These are phyloP conservation scores for Turritopsis dohrnii DNA, from an alignment of 30 jellyfish, hydroid and myxozoan genomes.

Conservation along the genomic window DNA sequence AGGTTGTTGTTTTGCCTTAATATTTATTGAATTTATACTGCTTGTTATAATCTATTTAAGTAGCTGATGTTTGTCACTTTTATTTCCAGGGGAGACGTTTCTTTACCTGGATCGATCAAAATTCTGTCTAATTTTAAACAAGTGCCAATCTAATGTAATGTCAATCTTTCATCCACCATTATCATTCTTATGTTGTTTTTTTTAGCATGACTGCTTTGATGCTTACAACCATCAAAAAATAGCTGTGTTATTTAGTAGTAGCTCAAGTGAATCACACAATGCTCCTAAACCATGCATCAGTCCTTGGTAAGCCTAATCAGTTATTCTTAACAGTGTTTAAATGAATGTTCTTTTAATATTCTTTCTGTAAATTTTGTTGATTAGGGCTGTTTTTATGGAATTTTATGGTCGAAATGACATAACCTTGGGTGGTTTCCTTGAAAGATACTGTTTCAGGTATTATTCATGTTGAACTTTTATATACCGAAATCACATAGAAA, in stretches of 20 bases:
- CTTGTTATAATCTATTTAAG: background rate
- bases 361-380: background rate
- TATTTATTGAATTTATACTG: background rate
- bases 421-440: constrained; percentile 93
- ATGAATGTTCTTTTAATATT: background rate
- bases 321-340: background rate
- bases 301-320: constrained; percentile 67
- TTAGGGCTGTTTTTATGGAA: constrained; percentile 96
- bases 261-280: constrained; percentile 85
- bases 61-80: background rate
- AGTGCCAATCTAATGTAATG: no score
- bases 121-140: no score
- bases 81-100: background rate
- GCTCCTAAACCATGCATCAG: constrained; percentile 98
- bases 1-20: background rate
- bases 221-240: constrained; percentile 92
- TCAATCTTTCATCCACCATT: background rate
- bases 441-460: constrained; percentile 90
- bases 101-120: background rate
- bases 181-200: background rate
- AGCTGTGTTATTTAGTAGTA: constrained; percentile 93
- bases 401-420: constrained; percentile 91
- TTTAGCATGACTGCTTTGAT: constrained; percentile 83
- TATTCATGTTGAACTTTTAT: background rate
- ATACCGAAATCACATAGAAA: no score